Evolutionary conservation across 1,140 invertebrate species (phyloP).

Genomic region (Pogonus chalceus): DNA sequence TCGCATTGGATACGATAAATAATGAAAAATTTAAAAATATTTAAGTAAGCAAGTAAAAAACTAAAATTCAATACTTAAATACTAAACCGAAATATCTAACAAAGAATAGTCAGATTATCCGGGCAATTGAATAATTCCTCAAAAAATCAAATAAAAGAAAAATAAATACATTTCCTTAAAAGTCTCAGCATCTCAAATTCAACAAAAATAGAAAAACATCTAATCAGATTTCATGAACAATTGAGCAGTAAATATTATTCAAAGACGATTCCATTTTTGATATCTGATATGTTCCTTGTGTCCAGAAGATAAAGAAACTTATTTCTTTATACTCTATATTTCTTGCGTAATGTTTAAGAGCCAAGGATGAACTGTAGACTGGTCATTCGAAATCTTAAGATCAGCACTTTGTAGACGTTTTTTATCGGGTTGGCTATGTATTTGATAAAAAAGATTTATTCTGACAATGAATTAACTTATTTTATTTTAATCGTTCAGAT

Average conservation of each 20-base stretch:
- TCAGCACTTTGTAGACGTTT: not conserved
- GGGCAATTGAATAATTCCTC: conserved; percentile 2
- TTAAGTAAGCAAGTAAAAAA: too few species aligned
- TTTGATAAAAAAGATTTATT: conserved; percentile 6
- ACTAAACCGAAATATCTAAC: too few species aligned
- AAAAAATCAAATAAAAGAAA: conserved; percentile 8
- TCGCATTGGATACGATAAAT: too few species aligned
- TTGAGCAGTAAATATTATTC: conserved; percentile 3
- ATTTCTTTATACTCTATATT: too few species aligned
- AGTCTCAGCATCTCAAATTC: not conserved
- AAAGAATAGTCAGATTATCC: not conserved
- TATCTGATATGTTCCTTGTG: not conserved
- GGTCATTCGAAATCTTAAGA: too few species aligned
- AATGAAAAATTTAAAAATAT: too few species aligned
- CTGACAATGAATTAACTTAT: not conserved
- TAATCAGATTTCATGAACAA: conserved; percentile 7
- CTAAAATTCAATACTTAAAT: too few species aligned
- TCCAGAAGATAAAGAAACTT: not conserved
- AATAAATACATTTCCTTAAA: not conserved
- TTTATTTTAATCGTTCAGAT: too few species aligned
- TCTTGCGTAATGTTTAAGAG: not conserved
- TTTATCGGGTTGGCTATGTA: not conserved
- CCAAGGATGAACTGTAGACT: not conserved
- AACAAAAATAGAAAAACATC: not conserved
- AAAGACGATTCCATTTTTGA: not conserved